Evolutionary conservation across 2,797 vertebrate genomes (phyloP), one percentile per base, ranked within the genome.

Genomic region (Labeo calbasu): DNA sequence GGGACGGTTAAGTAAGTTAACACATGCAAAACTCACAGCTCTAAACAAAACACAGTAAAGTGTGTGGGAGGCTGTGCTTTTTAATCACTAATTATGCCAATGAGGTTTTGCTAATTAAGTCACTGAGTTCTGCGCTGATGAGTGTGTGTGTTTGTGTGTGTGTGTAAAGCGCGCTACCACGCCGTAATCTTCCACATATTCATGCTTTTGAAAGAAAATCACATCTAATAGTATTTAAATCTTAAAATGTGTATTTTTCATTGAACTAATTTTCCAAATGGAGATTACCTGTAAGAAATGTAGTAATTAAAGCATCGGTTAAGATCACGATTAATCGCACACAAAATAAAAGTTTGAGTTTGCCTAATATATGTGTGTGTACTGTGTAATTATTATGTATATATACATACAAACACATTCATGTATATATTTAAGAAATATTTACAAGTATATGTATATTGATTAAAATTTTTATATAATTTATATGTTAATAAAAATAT

Each of bases 31-130:
- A 83, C 68, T 73, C 80, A 59, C 32, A 4, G 51, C 76, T 51
- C 57, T 40, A 25, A 79, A 82, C 46, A 71, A 68, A 86, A 83
- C 79, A 85, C 65, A 19, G 75, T 14, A 65, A 77, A 77, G 51
- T 77, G 40, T 66, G 43, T 77, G 53, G 81, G 80, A 86, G 79
- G 50, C 77, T 59, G 70, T 65, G 80, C 57, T 55, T 85, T 80
- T 87, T 78, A 86, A 79, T 86, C 75, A 80, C 77, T 84, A 86
- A 84, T 87, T 89, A 86, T 68, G 15, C 70, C 28, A 79, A 77
- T 40, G 57, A 77, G 65, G 68, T 78, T 81, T 83, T 78, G 59
- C 28, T 85, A 85, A 83, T 87, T 84, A 85, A 85, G 76, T 69
- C 70, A 66, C 61, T 50, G 46, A 46, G 46, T 79, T 85, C 77